phyloP scores from a whole-genome alignment of 2,888 invertebrate genomes.

The Operophtera brumata region DNA sequence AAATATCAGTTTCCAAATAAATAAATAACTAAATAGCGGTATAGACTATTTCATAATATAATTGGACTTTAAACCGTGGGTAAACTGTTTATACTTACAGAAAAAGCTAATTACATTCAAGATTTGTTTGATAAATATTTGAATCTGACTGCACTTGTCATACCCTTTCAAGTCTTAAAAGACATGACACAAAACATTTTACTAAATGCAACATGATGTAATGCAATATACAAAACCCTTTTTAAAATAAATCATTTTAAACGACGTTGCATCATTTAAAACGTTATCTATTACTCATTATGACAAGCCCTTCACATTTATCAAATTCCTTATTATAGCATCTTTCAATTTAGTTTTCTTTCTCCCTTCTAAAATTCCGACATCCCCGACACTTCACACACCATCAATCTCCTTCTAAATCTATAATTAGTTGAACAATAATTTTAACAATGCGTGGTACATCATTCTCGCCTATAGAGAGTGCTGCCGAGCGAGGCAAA shows the following conservation, averaged over 20 bases:
- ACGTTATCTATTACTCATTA: constrained; percentile 33
- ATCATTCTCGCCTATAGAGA: constrained; percentile 51
- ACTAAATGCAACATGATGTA: constrained; percentile 5
- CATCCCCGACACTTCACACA: constrained; percentile 60
- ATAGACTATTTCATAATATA: too few species aligned
- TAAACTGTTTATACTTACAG: background rate
- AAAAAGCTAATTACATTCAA: background rate
- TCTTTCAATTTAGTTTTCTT: constrained; percentile 49
- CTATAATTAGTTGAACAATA: constrained; percentile 65
- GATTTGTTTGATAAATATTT: background rate
- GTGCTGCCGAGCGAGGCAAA: constrained; percentile 61
- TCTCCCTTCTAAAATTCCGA: constrained; percentile 32
- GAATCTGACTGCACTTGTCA: background rate
- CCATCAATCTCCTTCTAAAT: constrained; percentile 56
- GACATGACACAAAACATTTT: background rate
- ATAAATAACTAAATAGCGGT: too few species aligned
- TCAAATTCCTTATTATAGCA: constrained; percentile 43
- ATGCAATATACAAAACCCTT: background rate
- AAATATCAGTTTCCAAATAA: too few species aligned
- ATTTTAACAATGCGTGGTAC: constrained; percentile 50
- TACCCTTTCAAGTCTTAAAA: background rate
- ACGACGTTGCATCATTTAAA: constrained; percentile 28
- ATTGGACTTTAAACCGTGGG: background rate
- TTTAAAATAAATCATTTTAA: constrained; percentile 8
- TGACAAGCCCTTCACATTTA: constrained; percentile 38